Evolutionary conservation across 2,888 invertebrate genomes (phyloP).

Genomic region (Morpho achilles): DNA sequence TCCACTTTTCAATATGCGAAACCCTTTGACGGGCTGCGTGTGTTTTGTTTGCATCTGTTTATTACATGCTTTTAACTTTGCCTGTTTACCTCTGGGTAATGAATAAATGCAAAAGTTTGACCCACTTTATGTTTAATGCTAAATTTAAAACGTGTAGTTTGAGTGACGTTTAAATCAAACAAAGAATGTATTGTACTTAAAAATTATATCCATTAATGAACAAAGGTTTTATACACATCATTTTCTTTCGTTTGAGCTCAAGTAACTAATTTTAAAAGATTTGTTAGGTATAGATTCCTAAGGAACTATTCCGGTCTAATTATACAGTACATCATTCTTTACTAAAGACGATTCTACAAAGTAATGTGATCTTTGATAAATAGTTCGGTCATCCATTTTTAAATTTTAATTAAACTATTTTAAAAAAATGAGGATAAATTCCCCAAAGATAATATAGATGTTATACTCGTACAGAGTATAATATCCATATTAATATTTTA

Average conservation of each 20-base stretch:
- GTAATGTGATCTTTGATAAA: too few species aligned
- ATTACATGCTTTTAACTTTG: conserved; percentile 2
- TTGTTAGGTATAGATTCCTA: too few species aligned
- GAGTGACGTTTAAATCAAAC: not conserved
- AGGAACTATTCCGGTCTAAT: too few species aligned
- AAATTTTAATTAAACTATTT: too few species aligned
- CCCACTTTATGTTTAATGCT: not conserved
- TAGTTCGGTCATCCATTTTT: too few species aligned
- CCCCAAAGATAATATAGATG: too few species aligned
- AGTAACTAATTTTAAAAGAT: too few species aligned
- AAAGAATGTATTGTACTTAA: not conserved
- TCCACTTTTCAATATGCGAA: conserved; percentile 33
- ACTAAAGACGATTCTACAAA: too few species aligned
- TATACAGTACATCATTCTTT: too few species aligned
- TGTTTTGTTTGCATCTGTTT: conserved; percentile 14
- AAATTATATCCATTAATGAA: not conserved
- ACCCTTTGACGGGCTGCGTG: conserved; percentile 22
- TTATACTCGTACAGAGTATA: too few species aligned
- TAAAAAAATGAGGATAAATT: too few species aligned
- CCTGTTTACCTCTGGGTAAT: conserved; percentile 4
- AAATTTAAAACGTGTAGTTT: not conserved
- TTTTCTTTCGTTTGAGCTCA: not conserved
- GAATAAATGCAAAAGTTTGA: conserved; percentile 5
- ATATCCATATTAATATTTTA: too few species aligned
- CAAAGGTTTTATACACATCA: not conserved